phyloP scores from a whole-genome alignment of 2,797 vertebrate genomes.

The Macropus fuliginosus region DNA sequence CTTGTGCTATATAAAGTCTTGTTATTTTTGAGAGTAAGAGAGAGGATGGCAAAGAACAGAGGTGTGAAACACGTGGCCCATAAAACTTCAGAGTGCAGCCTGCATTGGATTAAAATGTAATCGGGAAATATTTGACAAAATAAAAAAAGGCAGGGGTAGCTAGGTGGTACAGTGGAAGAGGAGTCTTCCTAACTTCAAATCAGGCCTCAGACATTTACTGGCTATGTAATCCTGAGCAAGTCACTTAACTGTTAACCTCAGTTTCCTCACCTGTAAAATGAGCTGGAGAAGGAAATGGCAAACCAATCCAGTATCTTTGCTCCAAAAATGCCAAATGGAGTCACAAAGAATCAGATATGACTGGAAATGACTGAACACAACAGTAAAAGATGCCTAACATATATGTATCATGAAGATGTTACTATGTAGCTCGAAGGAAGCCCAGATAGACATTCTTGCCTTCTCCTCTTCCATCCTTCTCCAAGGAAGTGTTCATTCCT shows the following conservation, averaged over 20 bases:
- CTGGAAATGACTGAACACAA: not conserved
- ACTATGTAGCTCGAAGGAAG: not conserved
- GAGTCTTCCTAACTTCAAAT: not conserved
- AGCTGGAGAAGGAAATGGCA: not conserved
- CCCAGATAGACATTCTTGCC: not conserved
- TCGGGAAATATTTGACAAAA: not conserved
- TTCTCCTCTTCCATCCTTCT: not conserved
- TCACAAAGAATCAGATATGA: not conserved
- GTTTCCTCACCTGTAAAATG: not conserved
- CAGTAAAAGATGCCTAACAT: not conserved
- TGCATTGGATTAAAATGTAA: not conserved
- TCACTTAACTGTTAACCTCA: not conserved
- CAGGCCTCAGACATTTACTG: not conserved
- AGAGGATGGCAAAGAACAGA: not conserved
- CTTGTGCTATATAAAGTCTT: not conserved
- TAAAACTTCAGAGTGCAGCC: not conserved
- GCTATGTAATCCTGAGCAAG: not conserved
- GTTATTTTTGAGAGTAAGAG: not conserved
- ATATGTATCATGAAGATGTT: not conserved
- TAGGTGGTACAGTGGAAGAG: not conserved
- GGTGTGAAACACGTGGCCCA: not conserved
- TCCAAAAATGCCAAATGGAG: not conserved
- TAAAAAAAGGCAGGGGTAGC: not conserved
- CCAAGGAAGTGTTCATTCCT: not conserved
- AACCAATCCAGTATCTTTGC: not conserved